Evolutionary conservation across 2,797 vertebrate genomes (phyloP).

Genomic region (Anguilla obscura): DNA sequence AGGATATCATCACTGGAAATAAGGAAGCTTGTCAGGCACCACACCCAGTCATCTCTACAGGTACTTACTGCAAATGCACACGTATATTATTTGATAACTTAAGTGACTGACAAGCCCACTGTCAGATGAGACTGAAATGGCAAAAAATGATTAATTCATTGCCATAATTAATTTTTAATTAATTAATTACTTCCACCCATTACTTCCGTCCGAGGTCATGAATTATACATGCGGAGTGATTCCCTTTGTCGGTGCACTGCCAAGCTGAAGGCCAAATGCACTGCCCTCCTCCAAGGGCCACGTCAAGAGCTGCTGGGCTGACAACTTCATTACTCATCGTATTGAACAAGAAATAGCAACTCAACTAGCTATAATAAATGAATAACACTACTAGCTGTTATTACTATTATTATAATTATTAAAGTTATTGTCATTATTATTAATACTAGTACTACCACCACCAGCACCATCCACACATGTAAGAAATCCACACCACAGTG

Average conservation of each 20-base stretch:
- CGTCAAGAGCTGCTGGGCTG: not conserved
- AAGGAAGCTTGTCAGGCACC: not conserved
- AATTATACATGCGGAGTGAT: slow-evolving; percentile 10
- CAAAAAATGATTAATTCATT: slow-evolving; percentile 11
- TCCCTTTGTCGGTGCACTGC: not conserved
- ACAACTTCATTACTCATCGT: not conserved
- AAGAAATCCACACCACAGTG: too few species aligned
- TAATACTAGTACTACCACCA: not conserved
- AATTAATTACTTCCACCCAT: slow-evolving; percentile 22
- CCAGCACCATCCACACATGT: too few species aligned
- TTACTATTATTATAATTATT: not conserved
- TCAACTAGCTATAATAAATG: not conserved
- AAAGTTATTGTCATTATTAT: not conserved
- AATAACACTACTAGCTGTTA: not conserved
- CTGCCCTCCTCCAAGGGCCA: not conserved
- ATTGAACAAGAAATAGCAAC: not conserved
- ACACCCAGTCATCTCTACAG: not conserved
- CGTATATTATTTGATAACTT: not conserved
- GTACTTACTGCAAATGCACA: not conserved
- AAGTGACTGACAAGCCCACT: not conserved
- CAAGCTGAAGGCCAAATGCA: not conserved
- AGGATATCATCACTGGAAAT: not conserved
- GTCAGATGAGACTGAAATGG: not conserved
- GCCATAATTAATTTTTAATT: slow-evolving; percentile 6
- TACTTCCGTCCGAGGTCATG: not conserved